Evolutionary conservation across 2,113 vertebrate genomes (phyloP).

Genomic region (Podarcis muralis): DNA sequence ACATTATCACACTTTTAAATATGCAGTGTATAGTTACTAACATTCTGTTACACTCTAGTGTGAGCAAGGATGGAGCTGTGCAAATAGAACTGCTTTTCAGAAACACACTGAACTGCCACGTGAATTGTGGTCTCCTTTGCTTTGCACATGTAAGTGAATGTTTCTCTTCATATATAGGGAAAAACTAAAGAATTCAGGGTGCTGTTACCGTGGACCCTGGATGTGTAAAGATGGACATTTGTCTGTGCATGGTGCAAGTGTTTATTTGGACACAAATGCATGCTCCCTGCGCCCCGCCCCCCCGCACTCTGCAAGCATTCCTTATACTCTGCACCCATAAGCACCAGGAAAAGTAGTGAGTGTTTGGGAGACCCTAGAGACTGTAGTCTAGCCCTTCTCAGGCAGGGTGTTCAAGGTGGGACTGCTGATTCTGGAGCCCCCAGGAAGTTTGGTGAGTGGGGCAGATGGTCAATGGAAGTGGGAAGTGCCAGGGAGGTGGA

Average conservation of each 20-base stretch:
- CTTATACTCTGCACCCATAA: background rate
- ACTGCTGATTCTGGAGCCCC: background rate
- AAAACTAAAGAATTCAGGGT: background rate
- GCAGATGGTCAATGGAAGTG: background rate
- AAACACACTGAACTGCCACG: background rate
- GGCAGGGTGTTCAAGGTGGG: background rate
- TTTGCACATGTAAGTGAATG: background rate
- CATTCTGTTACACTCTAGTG: background rate
- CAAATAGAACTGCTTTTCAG: background rate
- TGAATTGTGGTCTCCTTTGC: background rate
- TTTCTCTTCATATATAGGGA: background rate
- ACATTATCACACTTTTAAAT: background rate
- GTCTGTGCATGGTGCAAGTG: background rate
- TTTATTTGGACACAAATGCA: too few species aligned
- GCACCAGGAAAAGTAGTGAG: background rate
- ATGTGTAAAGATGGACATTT: background rate
- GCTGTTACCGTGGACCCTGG: background rate
- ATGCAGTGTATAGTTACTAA: background rate
- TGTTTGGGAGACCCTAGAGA: background rate
- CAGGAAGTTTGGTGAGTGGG: background rate
- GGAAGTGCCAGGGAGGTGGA: background rate
- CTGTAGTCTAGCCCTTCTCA: background rate
- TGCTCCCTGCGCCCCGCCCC: too few species aligned
- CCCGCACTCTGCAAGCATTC: background rate
- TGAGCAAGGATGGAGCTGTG: background rate